Evolutionary conservation across 1,140 invertebrate species (phyloP), one percentile per base, ranked within the genome.

Genomic region (Conopomorpha cramerella): DNA sequence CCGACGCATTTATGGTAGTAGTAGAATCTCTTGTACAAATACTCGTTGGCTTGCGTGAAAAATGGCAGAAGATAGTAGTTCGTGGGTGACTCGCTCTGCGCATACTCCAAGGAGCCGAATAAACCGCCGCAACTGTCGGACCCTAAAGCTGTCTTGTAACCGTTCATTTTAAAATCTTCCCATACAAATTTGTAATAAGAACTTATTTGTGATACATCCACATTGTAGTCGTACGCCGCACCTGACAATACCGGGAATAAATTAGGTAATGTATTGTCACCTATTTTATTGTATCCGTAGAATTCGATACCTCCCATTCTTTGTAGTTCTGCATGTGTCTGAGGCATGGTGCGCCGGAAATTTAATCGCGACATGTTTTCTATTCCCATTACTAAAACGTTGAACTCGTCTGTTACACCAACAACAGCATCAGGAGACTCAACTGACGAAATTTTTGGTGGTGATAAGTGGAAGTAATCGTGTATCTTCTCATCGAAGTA

Each of bases 331-430:
- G n/a, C n/a, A n/a, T n/a, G n/a, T n/a, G 90, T 91, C 43, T 81
- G 78, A 0, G 86, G 86, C 86, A 95, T 88, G 42, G 90, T 86
- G 6, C 92, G 80, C 16, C 87, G 82, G 40, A 93, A 86, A 66
- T 95, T 94, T 15, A 93, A 73, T 16, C 91, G 81, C 0, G 93
- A 95, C 1, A 95, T 82, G 1, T 89, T 86, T 60, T 95, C 92
- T n/a, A 95, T 80, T 0, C 93, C 93, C 6, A 95, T 55, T 11
- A 95, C 77, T 25, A 95, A 70, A 2, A 96, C 76, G 46, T 84
- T 88, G 1, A 81, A 58, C 25, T 38, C 31, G 4, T 30, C 39
- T 25, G 33, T 31, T 3, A 25, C 38, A 28, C 42, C 40, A 13
- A 32, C 39, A 7, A 13, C 25, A 3, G 19, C 18, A 18, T 17